A percentile compares a stretch with the other conserved stretches of the same genome.
Conservation (phyloP, 2,797 vertebrate genomes). For the Poecilia velifera region DNA sequence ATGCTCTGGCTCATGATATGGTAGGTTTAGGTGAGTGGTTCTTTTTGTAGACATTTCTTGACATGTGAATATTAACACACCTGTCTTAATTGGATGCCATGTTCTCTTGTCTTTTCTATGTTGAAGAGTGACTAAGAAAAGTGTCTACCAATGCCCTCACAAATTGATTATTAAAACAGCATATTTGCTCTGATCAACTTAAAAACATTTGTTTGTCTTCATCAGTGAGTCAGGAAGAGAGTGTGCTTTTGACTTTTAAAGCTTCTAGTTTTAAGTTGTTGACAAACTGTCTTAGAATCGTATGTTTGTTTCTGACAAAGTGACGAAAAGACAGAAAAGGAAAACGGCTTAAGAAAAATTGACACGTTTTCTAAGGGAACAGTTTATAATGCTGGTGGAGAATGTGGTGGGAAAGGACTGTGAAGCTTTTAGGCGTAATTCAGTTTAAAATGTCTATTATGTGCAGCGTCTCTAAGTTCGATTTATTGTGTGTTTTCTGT, state of each 20-base stretch:
- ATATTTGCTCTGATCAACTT: not conserved
- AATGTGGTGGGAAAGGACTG: too few species aligned
- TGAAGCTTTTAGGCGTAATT: not conserved
- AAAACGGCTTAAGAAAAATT: not conserved
- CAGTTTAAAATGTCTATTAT: not conserved
- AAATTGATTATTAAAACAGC: not conserved
- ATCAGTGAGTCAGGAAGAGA: constrained; percentile 12
- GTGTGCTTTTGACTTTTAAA: not conserved
- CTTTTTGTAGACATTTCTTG: not conserved
- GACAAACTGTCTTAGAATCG: not conserved
- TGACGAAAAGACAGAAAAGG: not conserved
- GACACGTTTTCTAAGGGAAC: not conserved
- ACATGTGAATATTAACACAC: not conserved
- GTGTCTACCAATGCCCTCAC: not conserved
- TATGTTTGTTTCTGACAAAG: not conserved
- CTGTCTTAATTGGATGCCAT: too few species aligned
- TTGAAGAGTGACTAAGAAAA: not conserved
- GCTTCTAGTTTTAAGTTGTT: not conserved
- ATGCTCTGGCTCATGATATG: not conserved
- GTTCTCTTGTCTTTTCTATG: not conserved
- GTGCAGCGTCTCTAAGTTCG: not conserved
- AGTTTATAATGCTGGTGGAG: not conserved
- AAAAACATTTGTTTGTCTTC: not conserved
- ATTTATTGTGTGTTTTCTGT: not conserved
- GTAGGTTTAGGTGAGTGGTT: not conserved